Base-by-base conservation (phyloP, 2,113 vertebrate genomes). In the Ifrita kowaldi region DNA sequence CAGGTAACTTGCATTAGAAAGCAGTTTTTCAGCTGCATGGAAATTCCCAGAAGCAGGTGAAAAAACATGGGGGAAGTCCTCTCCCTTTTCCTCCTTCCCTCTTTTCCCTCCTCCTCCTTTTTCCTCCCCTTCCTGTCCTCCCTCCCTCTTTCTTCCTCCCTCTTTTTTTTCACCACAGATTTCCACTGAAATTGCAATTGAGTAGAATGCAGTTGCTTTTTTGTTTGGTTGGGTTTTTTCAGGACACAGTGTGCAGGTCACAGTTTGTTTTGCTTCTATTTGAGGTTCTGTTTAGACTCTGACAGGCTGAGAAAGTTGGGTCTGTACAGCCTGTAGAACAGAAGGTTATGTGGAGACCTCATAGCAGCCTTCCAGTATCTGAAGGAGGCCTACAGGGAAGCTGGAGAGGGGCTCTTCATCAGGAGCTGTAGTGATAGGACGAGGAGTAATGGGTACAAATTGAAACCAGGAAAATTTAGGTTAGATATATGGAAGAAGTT, bases 331-430 rank as follows among this genome's bases (percentile, higher is more conserved):
- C 70, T 68, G 47, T 30, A 17, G 79, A 41, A 47, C 53, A 53
- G n/a, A 62, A 62, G 12, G 26, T 37, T 49, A 13, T 7, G 9
- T 49, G 32, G 47, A 63, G 11, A 60, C 23, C 78, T 82, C 60
- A 39, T 12, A 15, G 46, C n/a, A 89, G n/a, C 47, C 21, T 55
- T 69, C 17, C 55, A 41, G 55, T 55, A 4, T 55, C 47, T 55
- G 35, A 23, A 62, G 47, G n/a, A 6, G 6, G 11, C 21, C 23
- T 47, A 3, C 46, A 55, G 55, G 26, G 26, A 68, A 47, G 30
- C 26, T 35, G 35, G 46, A 14, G 16, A 47, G 8, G 22, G 20
- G 17, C 26, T 75, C 28, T 46, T 67, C 0, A 0, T 76, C 28
- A 68, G 55, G 21, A 53, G 2, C 13, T 49, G 17, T 55, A 16